Evolutionary conservation across 64 coral and sea anemone species (phyloP), one percentile per base, ranked within the genome.

Genomic region (Acropora tenuis): DNA sequence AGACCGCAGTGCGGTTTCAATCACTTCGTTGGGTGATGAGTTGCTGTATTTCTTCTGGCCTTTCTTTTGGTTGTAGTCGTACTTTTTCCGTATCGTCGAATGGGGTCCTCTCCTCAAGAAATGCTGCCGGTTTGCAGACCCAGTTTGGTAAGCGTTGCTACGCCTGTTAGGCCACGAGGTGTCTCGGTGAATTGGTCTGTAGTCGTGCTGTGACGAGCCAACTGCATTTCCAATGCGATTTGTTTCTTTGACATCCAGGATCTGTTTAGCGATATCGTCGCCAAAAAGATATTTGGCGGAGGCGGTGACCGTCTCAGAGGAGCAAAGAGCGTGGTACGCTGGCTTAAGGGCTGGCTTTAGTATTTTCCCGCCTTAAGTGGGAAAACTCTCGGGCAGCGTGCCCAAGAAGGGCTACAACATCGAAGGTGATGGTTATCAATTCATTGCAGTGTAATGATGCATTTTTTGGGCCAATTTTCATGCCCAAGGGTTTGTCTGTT

Each of bases 21-120:
- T 50, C 18, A 50, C 18, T 53, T 80, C 5, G 78, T 50, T 47
- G 18, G 8, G 5, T 80, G 43, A 6, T 80, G 43, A 30, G 49
- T 53, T 53, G 46, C n/a, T 47, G 42, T 48, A 80, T 80, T 80
- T 80, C 78, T 80, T 80, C 15, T 15, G 4, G 78, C n/a, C 66
- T 69, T 69, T 10, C 66, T 69, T 69, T 69, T 69, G 65, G 66
- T 16, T 69, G 66, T 69, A 4, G 66, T 69, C 66, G 66, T 69
- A 10, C 66, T 5, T 69, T 69, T 69, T 69, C 66, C 0, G 50
- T 47, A 30, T 48, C 49, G 1, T 47, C 12, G 0, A 69, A 69
- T 53, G 18, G 78, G 46, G 78, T 6, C 47, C 0, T 0, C 55
- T 80, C 78, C 45, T 9, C 50, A 0, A 80, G 55, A 80, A 80